phyloP scores from a whole-genome alignment of 2,113 vertebrate genomes.

The Spea multiplicata region DNA sequence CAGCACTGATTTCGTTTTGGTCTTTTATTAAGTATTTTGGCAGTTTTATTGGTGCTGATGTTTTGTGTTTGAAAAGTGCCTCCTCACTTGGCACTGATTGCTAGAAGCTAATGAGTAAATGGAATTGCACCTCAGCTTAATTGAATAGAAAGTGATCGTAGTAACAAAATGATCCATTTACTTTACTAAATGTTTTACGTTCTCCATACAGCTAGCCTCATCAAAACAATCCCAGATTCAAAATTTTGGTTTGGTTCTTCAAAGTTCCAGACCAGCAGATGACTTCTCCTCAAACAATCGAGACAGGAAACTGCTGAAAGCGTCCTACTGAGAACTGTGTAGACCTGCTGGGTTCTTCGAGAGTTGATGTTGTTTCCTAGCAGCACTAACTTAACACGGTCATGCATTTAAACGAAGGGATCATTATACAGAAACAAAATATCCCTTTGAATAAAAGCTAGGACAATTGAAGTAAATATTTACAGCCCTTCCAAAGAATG shows the following conservation, averaged over 20 bases:
- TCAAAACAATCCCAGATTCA: background rate
- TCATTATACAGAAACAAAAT: constrained; percentile 41
- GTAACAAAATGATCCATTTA: background rate
- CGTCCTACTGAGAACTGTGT: constrained; percentile 13
- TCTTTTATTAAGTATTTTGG: background rate
- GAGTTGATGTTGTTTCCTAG: constrained; percentile 40
- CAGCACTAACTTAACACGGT: constrained; percentile 33
- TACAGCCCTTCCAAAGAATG: constrained; percentile 11
- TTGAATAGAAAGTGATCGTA: background rate
- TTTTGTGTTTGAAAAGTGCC: background rate
- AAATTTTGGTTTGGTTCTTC: background rate
- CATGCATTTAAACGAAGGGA: constrained; percentile 30
- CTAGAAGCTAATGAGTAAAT: background rate
- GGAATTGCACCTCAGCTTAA: background rate
- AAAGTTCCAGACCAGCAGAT: background rate
- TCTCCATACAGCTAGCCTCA: no score
- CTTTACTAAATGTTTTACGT: background rate
- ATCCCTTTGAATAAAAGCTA: constrained; percentile 22
- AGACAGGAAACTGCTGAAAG: constrained; percentile 11
- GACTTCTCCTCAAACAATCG: constrained; percentile 1
- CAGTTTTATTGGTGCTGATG: background rate
- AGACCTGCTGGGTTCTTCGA: constrained; percentile 3
- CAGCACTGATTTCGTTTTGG: no score
- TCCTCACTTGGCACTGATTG: background rate
- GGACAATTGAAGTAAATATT: constrained; percentile 24